Evolutionary conservation across 1,140 invertebrate genomes (phyloP).

Genomic region (Sipha flava): DNA sequence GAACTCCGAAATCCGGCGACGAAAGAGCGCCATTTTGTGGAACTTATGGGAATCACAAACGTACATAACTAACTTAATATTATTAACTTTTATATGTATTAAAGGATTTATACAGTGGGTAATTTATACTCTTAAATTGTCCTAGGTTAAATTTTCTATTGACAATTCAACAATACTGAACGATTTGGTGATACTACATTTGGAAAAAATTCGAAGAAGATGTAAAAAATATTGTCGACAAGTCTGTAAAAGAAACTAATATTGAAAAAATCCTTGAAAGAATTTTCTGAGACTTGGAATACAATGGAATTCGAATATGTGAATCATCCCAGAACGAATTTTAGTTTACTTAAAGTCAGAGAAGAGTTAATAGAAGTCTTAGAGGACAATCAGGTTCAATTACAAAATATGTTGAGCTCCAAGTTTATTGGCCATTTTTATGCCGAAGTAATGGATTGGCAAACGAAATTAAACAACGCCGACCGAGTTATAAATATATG

Average conservation of each 20-base stretch:
- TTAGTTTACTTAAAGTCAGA: conserved; percentile 64
- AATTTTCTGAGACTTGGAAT: conserved; percentile 74
- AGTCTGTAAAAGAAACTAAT: conserved; percentile 86
- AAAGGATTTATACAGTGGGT: no score
- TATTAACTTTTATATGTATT: no score
- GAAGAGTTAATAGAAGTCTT: conserved; percentile 85
- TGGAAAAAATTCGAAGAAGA: conserved; percentile 88
- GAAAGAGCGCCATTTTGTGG: conserved; percentile 82
- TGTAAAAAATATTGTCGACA: conserved; percentile 89
- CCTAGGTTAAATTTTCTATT: conserved; percentile 63
- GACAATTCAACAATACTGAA: conserved; percentile 68
- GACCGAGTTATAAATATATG: conserved; percentile 78
- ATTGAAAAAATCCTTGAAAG: conserved; percentile 85
- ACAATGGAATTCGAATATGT: conserved; percentile 75
- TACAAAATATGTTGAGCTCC: conserved; percentile 87
- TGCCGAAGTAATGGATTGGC: conserved; percentile 78
- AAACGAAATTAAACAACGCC: conserved; percentile 75
- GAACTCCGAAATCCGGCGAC: conserved; percentile 92
- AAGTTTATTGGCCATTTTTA: conserved; percentile 85
- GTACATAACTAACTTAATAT: conserved; percentile 45
- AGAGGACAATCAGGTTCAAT: conserved; percentile 87
- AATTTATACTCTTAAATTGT: conserved; percentile 19
- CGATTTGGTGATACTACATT: conserved; percentile 74
- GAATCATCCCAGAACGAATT: conserved; percentile 66
- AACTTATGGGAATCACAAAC: conserved; percentile 84